A percentile compares a stretch with the other conserved stretches of the same genome.
These are phyloP conservation scores for Scaptomyza tumidula DNA, from an alignment of 2,888 invertebrate species.

Conservation along the genomic window DNA sequence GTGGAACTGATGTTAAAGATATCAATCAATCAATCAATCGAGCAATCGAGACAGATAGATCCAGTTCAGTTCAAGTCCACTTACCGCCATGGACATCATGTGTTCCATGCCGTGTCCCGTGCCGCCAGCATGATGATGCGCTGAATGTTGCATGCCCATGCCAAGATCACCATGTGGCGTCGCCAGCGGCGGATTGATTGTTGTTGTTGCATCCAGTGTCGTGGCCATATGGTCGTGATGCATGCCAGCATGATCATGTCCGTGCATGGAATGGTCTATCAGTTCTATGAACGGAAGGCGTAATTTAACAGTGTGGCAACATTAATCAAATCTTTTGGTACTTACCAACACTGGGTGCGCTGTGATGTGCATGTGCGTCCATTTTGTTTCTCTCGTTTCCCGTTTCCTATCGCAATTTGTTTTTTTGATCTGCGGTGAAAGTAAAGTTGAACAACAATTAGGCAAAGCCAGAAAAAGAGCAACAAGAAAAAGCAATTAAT, in stretches of 20 bases:
- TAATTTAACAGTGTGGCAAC: background rate
- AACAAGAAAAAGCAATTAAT: background rate
- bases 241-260: slow-evolving; percentile 56
- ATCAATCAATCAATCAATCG: too few species aligned
- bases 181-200: slow-evolving; percentile 44
- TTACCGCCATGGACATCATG: slow-evolving; percentile 85
- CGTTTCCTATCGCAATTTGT: background rate
- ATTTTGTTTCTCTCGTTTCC: slow-evolving; percentile 44
- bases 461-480: slow-evolving; percentile 7
- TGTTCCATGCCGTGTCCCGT: slow-evolving; percentile 80
- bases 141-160: slow-evolving; percentile 47
- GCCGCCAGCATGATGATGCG: slow-evolving; percentile 59
- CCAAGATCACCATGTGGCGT: slow-evolving; percentile 43
- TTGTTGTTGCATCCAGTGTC: slow-evolving; percentile 44
- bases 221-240: slow-evolving; percentile 46
- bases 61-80: too few species aligned
- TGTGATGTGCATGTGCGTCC: slow-evolving; percentile 82
- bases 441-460: slow-evolving; percentile 17
- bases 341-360: slow-evolving; percentile 79
- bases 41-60: too few species aligned
- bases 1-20: slow-evolving; percentile 87
- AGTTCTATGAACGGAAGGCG: slow-evolving; percentile 16
- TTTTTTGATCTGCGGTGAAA: slow-evolving; percentile 32
- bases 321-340: slow-evolving; percentile 4
- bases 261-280: slow-evolving; percentile 68